These are phyloP conservation scores for Lethenteron reissneri DNA, from an alignment of 2,113 vertebrate genomes.

Conservation along the genomic window DNA sequence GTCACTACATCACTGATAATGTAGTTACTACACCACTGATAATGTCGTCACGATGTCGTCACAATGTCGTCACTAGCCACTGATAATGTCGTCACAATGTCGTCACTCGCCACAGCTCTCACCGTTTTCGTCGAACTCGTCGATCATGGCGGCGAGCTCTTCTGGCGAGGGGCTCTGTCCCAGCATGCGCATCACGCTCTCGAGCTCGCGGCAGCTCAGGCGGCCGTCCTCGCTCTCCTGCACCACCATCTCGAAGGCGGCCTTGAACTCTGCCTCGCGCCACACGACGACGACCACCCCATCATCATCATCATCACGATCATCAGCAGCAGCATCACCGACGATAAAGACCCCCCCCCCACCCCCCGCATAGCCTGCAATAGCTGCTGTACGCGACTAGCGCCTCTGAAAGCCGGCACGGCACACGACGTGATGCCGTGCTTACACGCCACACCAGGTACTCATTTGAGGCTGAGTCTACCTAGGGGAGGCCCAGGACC, in stretches of 20 bases:
- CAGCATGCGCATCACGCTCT: conserved; percentile 35
- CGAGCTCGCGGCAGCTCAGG: conserved; percentile 32
- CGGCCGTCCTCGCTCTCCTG: conserved; percentile 32
- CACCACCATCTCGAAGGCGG: conserved; percentile 32
- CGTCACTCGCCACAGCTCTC: conserved; percentile 7
- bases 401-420: no score
- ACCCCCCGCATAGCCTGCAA: not conserved
- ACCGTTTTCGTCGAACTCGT: conserved; percentile 36
- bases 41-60: no score
- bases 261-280: conserved; percentile 24
- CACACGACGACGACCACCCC: not conserved
- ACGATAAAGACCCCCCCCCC: not conserved
- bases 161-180: conserved; percentile 32
- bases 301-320: not conserved
- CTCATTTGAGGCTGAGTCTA: no score
- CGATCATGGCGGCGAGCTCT: conserved; percentile 32
- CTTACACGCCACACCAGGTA: no score
- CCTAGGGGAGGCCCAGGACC: no score
- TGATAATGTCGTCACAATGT: no score
- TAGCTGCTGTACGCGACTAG: no score
- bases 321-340: not conserved
- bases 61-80: no score
- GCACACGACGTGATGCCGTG: no score
- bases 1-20: no score
- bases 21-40: no score